Evolutionary conservation across 2,113 vertebrate species (phyloP), one percentile per base, ranked within the genome.

Genomic region (Microtus pennsylvanicus): DNA sequence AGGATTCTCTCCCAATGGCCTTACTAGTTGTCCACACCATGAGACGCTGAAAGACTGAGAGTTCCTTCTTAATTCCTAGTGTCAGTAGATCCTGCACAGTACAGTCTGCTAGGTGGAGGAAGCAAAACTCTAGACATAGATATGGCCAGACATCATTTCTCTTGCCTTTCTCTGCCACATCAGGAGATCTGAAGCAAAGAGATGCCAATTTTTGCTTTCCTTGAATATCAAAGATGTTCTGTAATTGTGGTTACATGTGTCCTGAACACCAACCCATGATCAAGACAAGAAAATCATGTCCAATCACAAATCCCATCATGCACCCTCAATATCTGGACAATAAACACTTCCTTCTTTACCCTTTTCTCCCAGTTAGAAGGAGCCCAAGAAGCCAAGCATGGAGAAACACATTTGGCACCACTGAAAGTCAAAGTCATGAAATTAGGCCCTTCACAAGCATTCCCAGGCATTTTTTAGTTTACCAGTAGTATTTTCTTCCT

Each of bases 211-310:
- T 81, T 83, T 92, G 33, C 58, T 90, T 10, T 42, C 89, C 21
- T 96, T 70, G n/a, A 90, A 97, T 77, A 88, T 90, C 96, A 96
- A 93, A 93, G 61, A 70, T 21, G 24, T 10, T 87, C 82, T 95
- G 7, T 47, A 83, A 42, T 42, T 96, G 4, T 75, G 87, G 35
- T 78, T 47, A 30, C 26, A 58, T 47, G 82, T 50, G 87, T 87
- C 72, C 77, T 89, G 30, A 52, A 94, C 69, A 77, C 94, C 38
- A 92, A 94, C 76, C 50, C 86, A 87, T 75, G n/a, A 87, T 76
- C 70, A 93, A 87, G 78, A 85, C 21, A 77, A 95, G 89, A 97
- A 94, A 94, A n/a, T 10, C n/a, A 94, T 78, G 70, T 85, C 87
- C 87, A 96, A 24, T 28, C 12, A 42, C 75, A 55, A 89, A 88